A percentile compares a stretch with the other conserved stretches of the same genome.
Conservation (phyloP, 2,113 vertebrate genomes). For the Meriones unguiculatus region DNA sequence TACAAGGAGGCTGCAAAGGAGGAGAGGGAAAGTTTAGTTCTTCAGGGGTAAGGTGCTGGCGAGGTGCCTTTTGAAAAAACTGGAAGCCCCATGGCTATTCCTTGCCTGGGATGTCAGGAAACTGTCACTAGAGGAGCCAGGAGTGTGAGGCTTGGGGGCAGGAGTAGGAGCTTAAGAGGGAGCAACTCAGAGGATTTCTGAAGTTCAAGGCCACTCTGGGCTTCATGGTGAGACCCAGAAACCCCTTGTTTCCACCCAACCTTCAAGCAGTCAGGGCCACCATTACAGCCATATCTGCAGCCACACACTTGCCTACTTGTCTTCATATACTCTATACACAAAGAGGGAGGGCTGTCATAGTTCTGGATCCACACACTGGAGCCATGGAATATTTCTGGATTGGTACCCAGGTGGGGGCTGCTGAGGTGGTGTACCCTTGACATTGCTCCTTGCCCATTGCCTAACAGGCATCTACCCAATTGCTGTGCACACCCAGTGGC, state of each 20-base stretch:
- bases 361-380: conserved; percentile 56
- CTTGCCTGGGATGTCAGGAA: not conserved
- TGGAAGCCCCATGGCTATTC: not conserved
- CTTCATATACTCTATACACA: not conserved
- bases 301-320: not conserved
- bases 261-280: not conserved
- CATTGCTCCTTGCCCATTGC: conserved; percentile 93
- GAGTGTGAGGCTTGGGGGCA: not conserved
- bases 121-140: not conserved
- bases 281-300: not conserved
- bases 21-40: not conserved
- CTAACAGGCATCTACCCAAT: conserved; percentile 97
- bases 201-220: not conserved
- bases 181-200: not conserved
- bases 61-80: not conserved
- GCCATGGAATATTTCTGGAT: conserved; percentile 68
- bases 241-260: not conserved
- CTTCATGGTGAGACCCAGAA: not conserved
- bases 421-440: conserved; percentile 29
- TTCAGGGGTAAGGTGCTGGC: not conserved
- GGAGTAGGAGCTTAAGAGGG: not conserved
- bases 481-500: conserved; percentile 94
- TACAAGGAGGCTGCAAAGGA: not conserved
- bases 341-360: not conserved
- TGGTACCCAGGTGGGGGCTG: not conserved